Evolutionary conservation across 2,113 vertebrate species (phyloP).

Genomic region (Etheostoma spectabile): DNA sequence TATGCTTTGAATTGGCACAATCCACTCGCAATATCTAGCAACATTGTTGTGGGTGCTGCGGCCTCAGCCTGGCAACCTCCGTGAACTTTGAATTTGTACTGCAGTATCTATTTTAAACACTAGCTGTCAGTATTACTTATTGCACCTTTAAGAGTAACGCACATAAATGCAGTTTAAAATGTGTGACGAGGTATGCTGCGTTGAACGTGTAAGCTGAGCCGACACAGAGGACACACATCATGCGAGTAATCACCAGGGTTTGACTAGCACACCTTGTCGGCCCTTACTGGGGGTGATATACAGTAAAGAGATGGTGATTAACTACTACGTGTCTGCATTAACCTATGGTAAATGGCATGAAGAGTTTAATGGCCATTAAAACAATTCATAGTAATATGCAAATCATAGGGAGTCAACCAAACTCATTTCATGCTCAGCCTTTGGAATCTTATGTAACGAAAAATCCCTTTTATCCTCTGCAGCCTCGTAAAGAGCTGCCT

Average conservation of each 20-base stretch:
- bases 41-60: no score
- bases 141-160: conserved; percentile 19
- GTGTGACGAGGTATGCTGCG: conserved; percentile 16
- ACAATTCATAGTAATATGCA: conserved; percentile 29
- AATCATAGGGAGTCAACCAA: conserved; percentile 40
- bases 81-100: no score
- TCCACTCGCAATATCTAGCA: no score
- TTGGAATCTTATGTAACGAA: conserved; percentile 23
- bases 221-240: background rate
- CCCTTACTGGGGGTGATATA: background rate
- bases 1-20: no score
- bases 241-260: background rate
- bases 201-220: conserved; percentile 6
- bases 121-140: no score
- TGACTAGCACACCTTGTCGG: background rate
- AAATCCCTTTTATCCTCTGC: background rate
- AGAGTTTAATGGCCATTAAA: conserved; percentile 41
- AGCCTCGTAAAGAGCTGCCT: background rate
- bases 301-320: conserved; percentile 25
- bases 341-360: conserved; percentile 28
- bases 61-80: no score
- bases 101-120: no score
- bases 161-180: background rate
- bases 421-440: conserved; percentile 41
- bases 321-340: background rate